Percentiles rank a stretch among this genome's conserved stretches.
These are phyloP conservation scores for Gari tellinella DNA, from an alignment of 2,888 invertebrate genomes.

Conservation along the genomic window DNA sequence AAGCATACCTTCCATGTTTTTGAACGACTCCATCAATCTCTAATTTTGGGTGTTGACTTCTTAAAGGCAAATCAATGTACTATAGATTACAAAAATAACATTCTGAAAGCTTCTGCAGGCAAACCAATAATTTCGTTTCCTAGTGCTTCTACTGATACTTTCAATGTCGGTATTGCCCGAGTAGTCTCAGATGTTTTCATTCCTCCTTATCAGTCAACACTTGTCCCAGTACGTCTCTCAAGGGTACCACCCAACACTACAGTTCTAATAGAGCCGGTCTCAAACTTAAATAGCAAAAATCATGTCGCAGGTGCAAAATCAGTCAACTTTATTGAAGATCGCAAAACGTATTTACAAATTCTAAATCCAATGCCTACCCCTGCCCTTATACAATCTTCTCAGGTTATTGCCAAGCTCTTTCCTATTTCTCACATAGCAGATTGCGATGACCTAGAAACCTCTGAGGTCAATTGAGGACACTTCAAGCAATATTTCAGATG, in stretches of 20 bases:
- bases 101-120: too few relatives aligned
- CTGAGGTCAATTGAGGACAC: not conserved
- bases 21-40: slow-evolving; percentile 1
- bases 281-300: slow-evolving; percentile 1
- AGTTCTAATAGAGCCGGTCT: slow-evolving; percentile 10
- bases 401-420: slow-evolving; percentile 8
- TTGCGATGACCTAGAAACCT: too few relatives aligned
- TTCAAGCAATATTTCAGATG: not conserved
- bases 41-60: slow-evolving; percentile 1
- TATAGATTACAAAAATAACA: not conserved
- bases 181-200: not conserved
- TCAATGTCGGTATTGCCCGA: slow-evolving; percentile 9
- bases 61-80: not conserved
- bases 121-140: not conserved
- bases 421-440: not conserved
- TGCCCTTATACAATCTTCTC: not conserved
- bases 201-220: slow-evolving; percentile 4
- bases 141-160: not conserved
- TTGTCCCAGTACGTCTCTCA: slow-evolving; percentile 8
- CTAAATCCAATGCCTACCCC: slow-evolving; percentile 2
- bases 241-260: slow-evolving; percentile 1
- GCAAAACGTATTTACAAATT: not conserved
- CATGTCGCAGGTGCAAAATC: slow-evolving; percentile 1
- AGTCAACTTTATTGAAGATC: not conserved
- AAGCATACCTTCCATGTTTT: not conserved